These are phyloP conservation scores for Chloropsis cyanopogon DNA, from an alignment of 2,113 vertebrate genomes.

Conservation along the genomic window DNA sequence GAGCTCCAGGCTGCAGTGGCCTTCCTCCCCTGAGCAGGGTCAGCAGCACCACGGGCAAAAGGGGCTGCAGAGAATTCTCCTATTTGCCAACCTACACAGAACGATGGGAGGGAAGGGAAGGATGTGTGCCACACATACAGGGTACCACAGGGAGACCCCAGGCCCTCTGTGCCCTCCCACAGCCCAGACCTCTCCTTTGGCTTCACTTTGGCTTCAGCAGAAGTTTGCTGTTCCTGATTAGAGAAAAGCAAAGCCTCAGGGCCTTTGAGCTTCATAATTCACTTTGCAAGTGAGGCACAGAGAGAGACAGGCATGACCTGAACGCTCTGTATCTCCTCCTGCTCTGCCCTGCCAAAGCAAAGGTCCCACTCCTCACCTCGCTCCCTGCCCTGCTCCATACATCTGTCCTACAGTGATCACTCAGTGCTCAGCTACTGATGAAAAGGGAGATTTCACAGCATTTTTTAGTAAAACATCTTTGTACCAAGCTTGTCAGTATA, in stretches of 20 bases:
- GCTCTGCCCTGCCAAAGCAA: not conserved
- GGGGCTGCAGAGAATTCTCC: not conserved
- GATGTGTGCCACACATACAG: not conserved
- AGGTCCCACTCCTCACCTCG: not conserved
- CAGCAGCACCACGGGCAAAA: not conserved
- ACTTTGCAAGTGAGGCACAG: not conserved
- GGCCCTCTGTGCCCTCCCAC: not conserved
- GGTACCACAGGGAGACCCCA: rapidly evolving
- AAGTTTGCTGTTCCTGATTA: not conserved
- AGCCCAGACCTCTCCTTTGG: not conserved
- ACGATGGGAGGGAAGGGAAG: not conserved
- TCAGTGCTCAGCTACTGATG: not conserved
- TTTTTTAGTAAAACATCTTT: not conserved
- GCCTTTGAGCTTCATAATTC: not conserved
- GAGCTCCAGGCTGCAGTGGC: rapidly evolving
- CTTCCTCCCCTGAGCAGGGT: not conserved
- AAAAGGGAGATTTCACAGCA: not conserved
- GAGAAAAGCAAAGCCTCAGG: not conserved
- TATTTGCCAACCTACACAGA: rapidly evolving
- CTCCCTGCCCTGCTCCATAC: not conserved
- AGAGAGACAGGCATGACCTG: rapidly evolving
- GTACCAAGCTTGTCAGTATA: too few relatives aligned
- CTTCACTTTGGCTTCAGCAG: not conserved
- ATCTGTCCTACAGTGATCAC: not conserved
- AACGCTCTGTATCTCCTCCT: rapidly evolving